Evolutionary conservation across 2,888 invertebrate genomes (phyloP).

Genomic region (Xanthostigma xanthostigma): DNA sequence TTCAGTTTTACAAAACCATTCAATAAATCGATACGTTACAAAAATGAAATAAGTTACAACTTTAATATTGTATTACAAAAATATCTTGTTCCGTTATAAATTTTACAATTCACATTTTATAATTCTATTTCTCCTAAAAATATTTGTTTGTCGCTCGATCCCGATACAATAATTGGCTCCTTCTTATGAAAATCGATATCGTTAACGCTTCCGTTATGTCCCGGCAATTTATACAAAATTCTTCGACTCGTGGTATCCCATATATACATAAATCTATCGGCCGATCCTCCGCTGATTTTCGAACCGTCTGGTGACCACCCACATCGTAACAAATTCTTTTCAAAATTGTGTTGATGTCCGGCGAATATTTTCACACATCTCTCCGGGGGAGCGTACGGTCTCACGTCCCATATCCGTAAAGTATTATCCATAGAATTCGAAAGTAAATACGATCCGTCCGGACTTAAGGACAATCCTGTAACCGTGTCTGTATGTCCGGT

Average conservation of each 20-base stretch:
- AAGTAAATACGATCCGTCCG: slow-evolving; percentile 76
- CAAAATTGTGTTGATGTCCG: slow-evolving; percentile 95
- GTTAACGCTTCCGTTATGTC: slow-evolving; percentile 95
- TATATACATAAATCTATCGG: slow-evolving; percentile 88
- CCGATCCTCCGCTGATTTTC: slow-evolving; percentile 82
- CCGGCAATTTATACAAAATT: slow-evolving; percentile 91
- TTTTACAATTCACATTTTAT: slow-evolving; percentile 5
- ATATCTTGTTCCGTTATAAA: no score
- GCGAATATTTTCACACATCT: slow-evolving; percentile 83
- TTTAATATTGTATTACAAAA: no score
- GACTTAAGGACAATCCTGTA: slow-evolving; percentile 74
- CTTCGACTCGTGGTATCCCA: slow-evolving; percentile 93
- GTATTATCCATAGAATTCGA: slow-evolving; percentile 97
- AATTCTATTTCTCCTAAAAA: slow-evolving; percentile 89
- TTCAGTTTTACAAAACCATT: no score
- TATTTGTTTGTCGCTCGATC: slow-evolving; percentile 88
- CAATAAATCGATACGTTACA: no score
- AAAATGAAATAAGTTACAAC: no score
- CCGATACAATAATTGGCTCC: slow-evolving; percentile 87
- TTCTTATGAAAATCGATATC: slow-evolving; percentile 89
- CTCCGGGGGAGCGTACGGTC: slow-evolving; percentile 87
- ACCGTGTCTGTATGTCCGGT: slow-evolving; percentile 92
- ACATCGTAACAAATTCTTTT: slow-evolving; percentile 87
- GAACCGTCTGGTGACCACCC: slow-evolving; percentile 90
- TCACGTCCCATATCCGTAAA: slow-evolving; percentile 89